Base-by-base conservation (phyloP, 2,797 vertebrate species). In the Propithecus deckenii region DNA sequence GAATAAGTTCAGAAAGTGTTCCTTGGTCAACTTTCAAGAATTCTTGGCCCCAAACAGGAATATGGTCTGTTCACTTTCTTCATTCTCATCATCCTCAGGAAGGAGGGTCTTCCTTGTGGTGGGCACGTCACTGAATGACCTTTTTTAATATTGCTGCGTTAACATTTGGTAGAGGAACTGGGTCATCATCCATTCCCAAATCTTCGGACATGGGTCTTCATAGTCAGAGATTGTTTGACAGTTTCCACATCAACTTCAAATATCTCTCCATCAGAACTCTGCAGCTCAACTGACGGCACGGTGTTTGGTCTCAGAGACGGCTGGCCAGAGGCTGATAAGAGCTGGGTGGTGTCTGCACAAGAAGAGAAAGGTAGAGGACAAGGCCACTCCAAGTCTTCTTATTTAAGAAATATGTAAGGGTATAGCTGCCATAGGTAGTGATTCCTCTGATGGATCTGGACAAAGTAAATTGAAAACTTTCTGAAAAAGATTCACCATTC, bases 1-100 rank as follows among this genome's bases (percentile, higher is more conserved):
- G 61, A 63, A 63, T 63, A 63, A 63, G 30, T 63, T 32, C 52
- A 63, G 15, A 99, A 85, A 99, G 99, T 7, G 99, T 99, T 97
- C 99, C 99, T 96, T 99, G 99, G 98, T 99, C 99, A 97, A 99
- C 99, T 99, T 99, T 99, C 96, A 99, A 99, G 98, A 99, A 99
- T 98, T 99, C 99, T 98, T 99, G 99, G 98, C 99, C 99, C 99
- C 99, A 99, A 72, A 99, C 99, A 72, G 99, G 99, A 98, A 99
- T 99, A 98, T 99, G 99, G 96, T 99, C 99, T 22, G 99, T 99
- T 98, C 99, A 99, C 97, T 99, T 99, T 99, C 98, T 99, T 99
- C 23, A 98, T 99, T 99, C 98, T 99, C 99, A 94, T 99, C 99
- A 32, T 99, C 99, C 98, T 99, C 7, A 65, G 63, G 15, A n/a